Base-by-base conservation (phyloP, 2,888 invertebrate genomes). In the Polymixis lichenea region DNA sequence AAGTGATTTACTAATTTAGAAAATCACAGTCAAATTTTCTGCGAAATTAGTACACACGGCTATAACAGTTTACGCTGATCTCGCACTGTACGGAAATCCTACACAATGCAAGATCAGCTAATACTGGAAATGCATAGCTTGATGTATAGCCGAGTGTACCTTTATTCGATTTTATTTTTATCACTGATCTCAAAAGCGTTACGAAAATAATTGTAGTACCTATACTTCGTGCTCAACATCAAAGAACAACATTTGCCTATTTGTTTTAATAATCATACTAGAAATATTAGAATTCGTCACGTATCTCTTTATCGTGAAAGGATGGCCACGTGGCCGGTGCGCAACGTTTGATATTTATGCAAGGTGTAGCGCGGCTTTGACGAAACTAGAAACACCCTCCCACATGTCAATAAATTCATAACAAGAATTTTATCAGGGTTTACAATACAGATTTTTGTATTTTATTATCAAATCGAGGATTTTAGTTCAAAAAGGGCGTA, bases 261-360 rank as follows among this genome's bases (percentile, higher is more conserved):
- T 78, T 78, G 75, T 70, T 67, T 43, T 60, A 85, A 87, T 83
- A 85, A 81, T 83, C 51, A 62, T 64, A 68, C 56, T 43, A 72
- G 38, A 85, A 78, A 82, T 84, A 87, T 87, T 82, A 74, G 77
- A 86, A 86, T 85, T 83, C 84, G 89, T 91, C 92, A 92, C 92
- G 90, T 90, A 90, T 89, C 88, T 86, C 86, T 86, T 70, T 76
- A 80, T 82, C 76, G 81, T 69, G 83, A 85, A 88, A 89, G 90
- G 86, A 88, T 81, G 79, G 90, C 65, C 95, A 95, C 95, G 95
- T 94, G 94, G 65, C 67, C 67, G 79, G 78, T 83, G 75, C 82
- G 71, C 80, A 86, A 76, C 92, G 91, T 94, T 94, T 95, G 95
- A 95, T 95, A 93, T 92, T 77, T 86, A 85, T 78, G 84, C 87